Conservation (phyloP, 2,113 vertebrate genomes). For the Trochalopteron elliotii region DNA sequence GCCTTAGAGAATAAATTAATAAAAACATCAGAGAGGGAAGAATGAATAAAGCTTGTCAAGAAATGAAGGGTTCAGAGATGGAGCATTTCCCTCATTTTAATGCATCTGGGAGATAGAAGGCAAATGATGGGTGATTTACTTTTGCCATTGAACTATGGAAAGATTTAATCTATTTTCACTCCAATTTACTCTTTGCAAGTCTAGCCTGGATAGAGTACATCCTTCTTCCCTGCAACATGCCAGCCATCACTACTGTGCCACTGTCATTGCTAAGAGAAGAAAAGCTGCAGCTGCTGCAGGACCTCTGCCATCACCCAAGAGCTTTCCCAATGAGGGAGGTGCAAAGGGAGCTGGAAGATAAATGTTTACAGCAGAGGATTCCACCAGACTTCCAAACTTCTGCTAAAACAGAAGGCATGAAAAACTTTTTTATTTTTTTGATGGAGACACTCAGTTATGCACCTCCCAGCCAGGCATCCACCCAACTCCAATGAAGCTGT, state of each 20-base stretch:
- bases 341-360: not conserved
- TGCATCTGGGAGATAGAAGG: slow-evolving; percentile 16
- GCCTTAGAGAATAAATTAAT: slow-evolving; percentile 50
- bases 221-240: slow-evolving; percentile 6
- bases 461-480: not conserved
- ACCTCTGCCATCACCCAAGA: slow-evolving; percentile 13
- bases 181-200: slow-evolving; percentile 46
- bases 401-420: not conserved
- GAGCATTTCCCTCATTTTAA: slow-evolving; percentile 28
- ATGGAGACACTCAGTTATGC: not conserved
- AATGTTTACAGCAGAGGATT: slow-evolving; percentile 28
- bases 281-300: not conserved
- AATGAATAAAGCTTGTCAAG: slow-evolving; percentile 32
- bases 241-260: not conserved
- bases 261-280: not conserved
- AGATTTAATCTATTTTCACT: slow-evolving; percentile 54
- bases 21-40: slow-evolving; percentile 6
- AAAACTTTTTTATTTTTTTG: not conserved
- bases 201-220: slow-evolving; percentile 18
- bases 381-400: not conserved
- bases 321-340: not conserved
- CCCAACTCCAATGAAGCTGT: not conserved
- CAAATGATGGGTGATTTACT: slow-evolving; percentile 52
- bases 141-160: slow-evolving; percentile 34
- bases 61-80: slow-evolving; percentile 18